Conservation (phyloP, 2,797 vertebrate genomes). For the Cossypha caffra region DNA sequence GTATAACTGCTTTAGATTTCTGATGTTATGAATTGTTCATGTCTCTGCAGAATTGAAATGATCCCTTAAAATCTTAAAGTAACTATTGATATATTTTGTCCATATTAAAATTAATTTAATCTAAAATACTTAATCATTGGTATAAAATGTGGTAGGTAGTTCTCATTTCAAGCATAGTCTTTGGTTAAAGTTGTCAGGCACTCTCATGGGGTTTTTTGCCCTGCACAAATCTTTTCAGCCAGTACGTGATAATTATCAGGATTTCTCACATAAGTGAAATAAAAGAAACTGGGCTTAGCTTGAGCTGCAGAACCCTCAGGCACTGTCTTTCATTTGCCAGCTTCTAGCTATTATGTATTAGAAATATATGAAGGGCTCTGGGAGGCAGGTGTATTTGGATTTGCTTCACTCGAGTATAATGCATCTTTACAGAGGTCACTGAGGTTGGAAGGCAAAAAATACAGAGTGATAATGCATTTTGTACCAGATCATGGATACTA, state of each 20-base stretch:
- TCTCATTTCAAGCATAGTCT: neutral
- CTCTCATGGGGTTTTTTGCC: neutral
- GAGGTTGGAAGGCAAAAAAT: neutral
- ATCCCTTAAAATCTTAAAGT: neutral
- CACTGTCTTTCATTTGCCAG: constrained; percentile 4
- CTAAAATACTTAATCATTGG: neutral
- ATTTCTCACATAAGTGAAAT: neutral
- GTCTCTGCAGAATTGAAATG: neutral
- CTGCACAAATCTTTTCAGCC: neutral
- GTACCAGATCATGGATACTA: neutral
- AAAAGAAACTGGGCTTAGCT: neutral
- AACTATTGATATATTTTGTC: neutral
- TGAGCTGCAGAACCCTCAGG: neutral
- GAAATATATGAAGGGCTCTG: neutral
- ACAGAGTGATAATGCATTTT: neutral
- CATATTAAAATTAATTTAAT: neutral
- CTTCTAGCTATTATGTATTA: neutral
- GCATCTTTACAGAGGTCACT: neutral
- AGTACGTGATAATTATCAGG: neutral
- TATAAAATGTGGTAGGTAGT: neutral
- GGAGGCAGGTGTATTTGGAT: neutral
- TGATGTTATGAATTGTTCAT: neutral
- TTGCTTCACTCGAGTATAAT: neutral
- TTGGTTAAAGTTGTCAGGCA: neutral
- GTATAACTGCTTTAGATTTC: neutral